Evolutionary conservation across 92 coral and sea anemone genomes (phyloP).

Genomic region (Montipora capitata): DNA sequence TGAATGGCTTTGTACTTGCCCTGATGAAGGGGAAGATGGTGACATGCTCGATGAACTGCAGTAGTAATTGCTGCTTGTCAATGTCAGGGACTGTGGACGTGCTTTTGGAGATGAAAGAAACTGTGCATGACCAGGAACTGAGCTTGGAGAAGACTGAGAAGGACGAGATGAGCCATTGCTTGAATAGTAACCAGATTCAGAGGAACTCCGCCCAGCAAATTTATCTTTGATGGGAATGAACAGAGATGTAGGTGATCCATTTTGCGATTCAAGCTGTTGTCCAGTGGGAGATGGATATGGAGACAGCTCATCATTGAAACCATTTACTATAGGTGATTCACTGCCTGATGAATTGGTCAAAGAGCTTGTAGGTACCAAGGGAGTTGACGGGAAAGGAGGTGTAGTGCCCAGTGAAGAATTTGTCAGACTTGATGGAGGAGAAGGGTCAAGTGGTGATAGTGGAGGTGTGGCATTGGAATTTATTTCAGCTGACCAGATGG

Average conservation of each 20-base stretch:
- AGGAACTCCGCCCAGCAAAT: conserved; percentile 78
- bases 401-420: conserved; percentile 75
- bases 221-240: conserved; percentile 89
- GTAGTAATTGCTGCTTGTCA: conserved; percentile 77
- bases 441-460: conserved; percentile 81
- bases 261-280: conserved; percentile 84
- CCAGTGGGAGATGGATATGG: conserved; percentile 97
- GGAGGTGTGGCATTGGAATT: conserved; percentile 87
- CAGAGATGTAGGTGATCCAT: conserved; percentile 79
- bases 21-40: conserved; percentile 89
- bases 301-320: conserved; percentile 92
- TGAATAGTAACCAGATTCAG: conserved; percentile 92
- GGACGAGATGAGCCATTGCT: conserved; percentile 78
- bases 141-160: conserved; percentile 83
- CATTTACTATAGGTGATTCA: conserved; percentile 90
- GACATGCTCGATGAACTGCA: conserved; percentile 95
- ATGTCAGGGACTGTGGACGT: conserved; percentile 72
- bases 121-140: conserved; percentile 63
- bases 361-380: conserved; percentile 80
- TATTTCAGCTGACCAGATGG: conserved; percentile 93
- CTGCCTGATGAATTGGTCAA: conserved; percentile 83
- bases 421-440: conserved; percentile 83
- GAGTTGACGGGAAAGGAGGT: conserved; percentile 75
- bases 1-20: conserved; percentile 70
- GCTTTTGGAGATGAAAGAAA: conserved; percentile 79